Base-by-base conservation (phyloP, 2,888 invertebrate species). In the Macrophya alboannulata region DNA sequence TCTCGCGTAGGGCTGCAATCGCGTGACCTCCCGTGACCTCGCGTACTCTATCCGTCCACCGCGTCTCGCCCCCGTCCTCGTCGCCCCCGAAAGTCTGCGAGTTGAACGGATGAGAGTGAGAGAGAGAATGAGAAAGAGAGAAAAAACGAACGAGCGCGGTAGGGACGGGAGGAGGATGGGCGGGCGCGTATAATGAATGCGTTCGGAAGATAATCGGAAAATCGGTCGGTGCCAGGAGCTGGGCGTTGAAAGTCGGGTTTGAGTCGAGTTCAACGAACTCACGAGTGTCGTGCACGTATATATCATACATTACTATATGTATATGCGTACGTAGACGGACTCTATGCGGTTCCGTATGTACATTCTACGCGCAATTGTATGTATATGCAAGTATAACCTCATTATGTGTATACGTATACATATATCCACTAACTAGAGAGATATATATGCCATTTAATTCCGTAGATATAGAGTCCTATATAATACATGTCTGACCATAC, bases 21-120 rank as follows among this genome's bases (percentile, higher is more conserved):
- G 88, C 81, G 88, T 90, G 90, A 90, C 90, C 90, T 90, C 90
- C 74, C 87, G 87, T 90, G 90, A 90, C 90, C 90, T 90, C 90
- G 89, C 88, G 87, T 87, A 87, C 84, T 87, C 86, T 85, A 87
- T 87, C 85, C 87, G 72, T 81, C 85, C 86, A 87, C 88, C 87
- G 87, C 86, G 87, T 68, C 88, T 79, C 65, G 40, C 72, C 84
- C 84, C 72, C 84, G 77, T 87, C 85, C 25, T 55, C 84, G 31
- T 74, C 86, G 85, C 82, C 86, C 83, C 88, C 88, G 77, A 90
- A 90, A 89, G 89, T 89, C 91, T 87, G 90, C 89, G 87, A 89
- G 89, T 89, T 88, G 88, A 87, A 87, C 62, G 51, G 74, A 37
- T 65, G 59, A 65, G 77, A 85, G 51, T 65, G 79, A 68, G 43